Evolutionary conservation across 2,113 vertebrate species (phyloP).

Genomic region (Plectropomus leopardus): DNA sequence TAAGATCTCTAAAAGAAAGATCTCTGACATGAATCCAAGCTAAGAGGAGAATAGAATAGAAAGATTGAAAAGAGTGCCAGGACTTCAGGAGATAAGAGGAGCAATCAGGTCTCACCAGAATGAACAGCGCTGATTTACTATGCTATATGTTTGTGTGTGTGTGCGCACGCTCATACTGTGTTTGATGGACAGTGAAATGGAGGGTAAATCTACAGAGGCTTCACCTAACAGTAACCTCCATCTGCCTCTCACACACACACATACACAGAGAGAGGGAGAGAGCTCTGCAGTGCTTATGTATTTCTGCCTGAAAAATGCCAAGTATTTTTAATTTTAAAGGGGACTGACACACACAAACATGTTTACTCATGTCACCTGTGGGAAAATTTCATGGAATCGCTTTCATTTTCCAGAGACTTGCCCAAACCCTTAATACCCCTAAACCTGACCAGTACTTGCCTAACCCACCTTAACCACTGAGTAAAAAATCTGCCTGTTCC

Average conservation of each 20-base stretch:
- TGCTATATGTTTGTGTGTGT: background rate
- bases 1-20: background rate
- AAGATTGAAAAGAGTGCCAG: background rate
- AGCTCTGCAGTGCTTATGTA: slow-evolving; percentile 2
- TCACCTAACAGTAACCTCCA: slow-evolving; percentile 60
- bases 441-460: too few relatives aligned
- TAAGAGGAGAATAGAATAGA: too few relatives aligned
- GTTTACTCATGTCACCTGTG: too few relatives aligned
- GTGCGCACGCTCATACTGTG: background rate
- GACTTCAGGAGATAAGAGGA: slow-evolving; percentile 5
- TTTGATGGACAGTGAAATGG: slow-evolving; percentile 64
- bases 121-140: background rate
- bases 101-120: background rate
- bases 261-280: background rate
- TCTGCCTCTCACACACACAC: slow-evolving; percentile 30
- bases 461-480: background rate
- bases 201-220: slow-evolving; percentile 60
- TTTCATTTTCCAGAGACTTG: too few relatives aligned
- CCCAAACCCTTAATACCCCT: too few relatives aligned
- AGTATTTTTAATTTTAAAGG: slow-evolving; percentile 41
- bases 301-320: slow-evolving; percentile 32
- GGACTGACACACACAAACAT: slow-evolving; percentile 14
- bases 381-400: too few relatives aligned
- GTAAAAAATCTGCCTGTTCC: too few relatives aligned
- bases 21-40: background rate